phyloP scores from a whole-genome alignment of 1,140 invertebrate genomes.

The Nebria ingens region DNA sequence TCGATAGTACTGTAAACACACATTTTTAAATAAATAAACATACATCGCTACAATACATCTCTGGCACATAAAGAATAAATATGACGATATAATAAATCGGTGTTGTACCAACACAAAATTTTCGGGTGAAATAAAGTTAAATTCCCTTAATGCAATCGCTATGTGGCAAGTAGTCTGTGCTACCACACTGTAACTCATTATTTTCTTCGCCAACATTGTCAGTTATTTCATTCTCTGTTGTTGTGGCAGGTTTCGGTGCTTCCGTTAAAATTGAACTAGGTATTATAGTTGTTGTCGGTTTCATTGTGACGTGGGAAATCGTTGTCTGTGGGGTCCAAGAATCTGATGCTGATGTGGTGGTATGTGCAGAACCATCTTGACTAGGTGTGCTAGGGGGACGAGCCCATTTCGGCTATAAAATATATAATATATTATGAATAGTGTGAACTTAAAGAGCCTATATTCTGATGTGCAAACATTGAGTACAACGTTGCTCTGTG shows the following conservation, averaged over 20 bases:
- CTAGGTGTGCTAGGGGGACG: slow-evolving; percentile 51
- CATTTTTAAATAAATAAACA: slow-evolving; percentile 13
- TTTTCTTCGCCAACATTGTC: slow-evolving; percentile 32
- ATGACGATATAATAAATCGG: background rate
- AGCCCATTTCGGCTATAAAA: slow-evolving; percentile 55
- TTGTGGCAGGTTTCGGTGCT: slow-evolving; percentile 19
- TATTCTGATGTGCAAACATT: too few relatives aligned
- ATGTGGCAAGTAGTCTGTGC: slow-evolving; percentile 55
- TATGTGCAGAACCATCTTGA: slow-evolving; percentile 28
- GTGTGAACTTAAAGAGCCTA: slow-evolving; percentile 15
- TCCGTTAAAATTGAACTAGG: slow-evolving; percentile 26
- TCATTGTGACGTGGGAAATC: slow-evolving; percentile 17
- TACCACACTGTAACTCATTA: slow-evolving; percentile 41
- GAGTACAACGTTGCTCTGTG: too few relatives aligned
- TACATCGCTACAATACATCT: too few relatives aligned
- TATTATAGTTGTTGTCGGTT: slow-evolving; percentile 18
- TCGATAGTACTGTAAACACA: slow-evolving; percentile 59
- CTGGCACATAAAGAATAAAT: slow-evolving; percentile 13
- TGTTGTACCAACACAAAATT: background rate
- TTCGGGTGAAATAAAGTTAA: slow-evolving; percentile 24
- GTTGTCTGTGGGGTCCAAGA: slow-evolving; percentile 21
- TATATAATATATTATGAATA: slow-evolving; percentile 14
- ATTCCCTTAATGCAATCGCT: slow-evolving; percentile 50
- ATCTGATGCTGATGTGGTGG: slow-evolving; percentile 23
- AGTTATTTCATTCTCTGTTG: slow-evolving; percentile 17